These are phyloP conservation scores for Aphaenogaster ashmeadi DNA, from an alignment of 1,140 invertebrate species.

Conservation along the genomic window DNA sequence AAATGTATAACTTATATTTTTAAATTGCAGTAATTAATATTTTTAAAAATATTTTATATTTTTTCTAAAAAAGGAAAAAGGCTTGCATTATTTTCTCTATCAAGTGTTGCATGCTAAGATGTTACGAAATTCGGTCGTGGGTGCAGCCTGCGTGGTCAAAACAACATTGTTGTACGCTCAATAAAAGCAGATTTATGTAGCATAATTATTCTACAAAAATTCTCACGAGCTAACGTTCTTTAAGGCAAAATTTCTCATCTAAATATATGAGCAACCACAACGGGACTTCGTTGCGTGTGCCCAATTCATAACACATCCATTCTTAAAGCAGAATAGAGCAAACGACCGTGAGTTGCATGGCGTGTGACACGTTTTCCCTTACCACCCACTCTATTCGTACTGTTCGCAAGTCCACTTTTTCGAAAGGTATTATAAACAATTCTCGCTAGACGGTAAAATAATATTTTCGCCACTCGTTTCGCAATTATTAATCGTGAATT, in stretches of 20 bases:
- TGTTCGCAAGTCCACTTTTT: background rate
- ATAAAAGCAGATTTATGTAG: conserved; percentile 25
- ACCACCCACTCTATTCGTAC: conserved; percentile 25
- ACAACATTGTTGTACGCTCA: background rate
- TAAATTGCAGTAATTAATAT: too few species aligned
- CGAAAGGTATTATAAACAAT: background rate
- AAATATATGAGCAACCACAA: conserved; percentile 45
- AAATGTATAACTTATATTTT: background rate
- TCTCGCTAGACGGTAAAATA: background rate
- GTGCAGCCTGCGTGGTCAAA: background rate
- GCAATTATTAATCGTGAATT: conserved; percentile 6
- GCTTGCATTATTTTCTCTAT: background rate
- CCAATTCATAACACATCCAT: conserved; percentile 55
- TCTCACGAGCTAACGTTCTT: conserved; percentile 42
- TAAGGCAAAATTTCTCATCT: conserved; percentile 45
- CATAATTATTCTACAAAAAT: conserved; percentile 46
- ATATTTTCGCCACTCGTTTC: background rate
- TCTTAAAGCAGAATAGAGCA: conserved; percentile 46
- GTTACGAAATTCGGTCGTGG: conserved; percentile 21
- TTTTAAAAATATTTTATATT: background rate
- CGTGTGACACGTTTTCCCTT: conserved; percentile 62
- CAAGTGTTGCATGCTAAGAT: background rate
- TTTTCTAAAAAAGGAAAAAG: background rate
- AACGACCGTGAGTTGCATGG: conserved; percentile 50
- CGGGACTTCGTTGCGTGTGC: conserved; percentile 44